Conservation (phyloP, 2,797 vertebrate genomes). For the Netta rufina region DNA sequence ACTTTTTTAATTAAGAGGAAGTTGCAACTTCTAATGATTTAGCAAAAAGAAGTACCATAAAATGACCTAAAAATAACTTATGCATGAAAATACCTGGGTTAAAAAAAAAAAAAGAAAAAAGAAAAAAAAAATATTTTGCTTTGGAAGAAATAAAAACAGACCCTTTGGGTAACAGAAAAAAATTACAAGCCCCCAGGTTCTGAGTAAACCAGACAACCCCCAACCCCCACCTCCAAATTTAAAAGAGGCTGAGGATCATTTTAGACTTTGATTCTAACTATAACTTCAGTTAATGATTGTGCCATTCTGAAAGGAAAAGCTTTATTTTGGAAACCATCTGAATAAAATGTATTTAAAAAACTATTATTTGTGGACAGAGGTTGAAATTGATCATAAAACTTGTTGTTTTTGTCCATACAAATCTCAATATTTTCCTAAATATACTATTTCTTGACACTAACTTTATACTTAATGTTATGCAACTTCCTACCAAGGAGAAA, state of each 20-base stretch:
- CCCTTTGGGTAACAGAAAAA: not conserved
- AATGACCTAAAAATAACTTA: not conserved
- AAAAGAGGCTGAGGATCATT: not conserved
- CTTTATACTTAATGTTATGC: not conserved
- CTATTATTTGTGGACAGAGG: fast-evolving
- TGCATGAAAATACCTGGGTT: not conserved
- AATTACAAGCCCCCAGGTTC: not conserved
- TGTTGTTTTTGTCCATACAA: not conserved
- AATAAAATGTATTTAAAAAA: not conserved
- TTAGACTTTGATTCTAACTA: not conserved
- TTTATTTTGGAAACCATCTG: not conserved
- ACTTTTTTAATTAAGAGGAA: constrained; percentile 31
- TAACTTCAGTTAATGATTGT: not conserved
- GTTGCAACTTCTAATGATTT: not conserved
- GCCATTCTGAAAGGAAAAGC: not conserved
- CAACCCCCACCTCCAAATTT: not conserved
- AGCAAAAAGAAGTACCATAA: not conserved
- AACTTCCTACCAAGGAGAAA: not conserved
- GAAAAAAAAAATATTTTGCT: not conserved
- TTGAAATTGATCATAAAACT: not conserved
- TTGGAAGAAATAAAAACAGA: not conserved
- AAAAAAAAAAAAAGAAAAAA: not conserved
- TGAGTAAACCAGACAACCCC: not conserved
- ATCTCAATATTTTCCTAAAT: not conserved
- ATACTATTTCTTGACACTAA: not conserved